Base-by-base conservation (phyloP, 2,113 vertebrate genomes). In the Gambusia affinis region DNA sequence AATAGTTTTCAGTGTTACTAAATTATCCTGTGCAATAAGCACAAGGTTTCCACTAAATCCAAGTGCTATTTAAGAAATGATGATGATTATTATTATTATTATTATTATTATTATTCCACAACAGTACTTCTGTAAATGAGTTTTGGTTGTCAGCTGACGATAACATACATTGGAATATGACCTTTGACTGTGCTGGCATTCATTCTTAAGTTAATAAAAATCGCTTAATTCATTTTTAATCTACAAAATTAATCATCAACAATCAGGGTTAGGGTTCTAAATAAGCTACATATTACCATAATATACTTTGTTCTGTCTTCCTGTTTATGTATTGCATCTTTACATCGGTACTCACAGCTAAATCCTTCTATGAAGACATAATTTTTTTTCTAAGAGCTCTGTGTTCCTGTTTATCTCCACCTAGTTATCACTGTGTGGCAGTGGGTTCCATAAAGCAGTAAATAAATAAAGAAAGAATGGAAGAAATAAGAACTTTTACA, bases 341-440 rank as follows among this genome's bases (percentile, higher is more conserved):
- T 85, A 76, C 57, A 80, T 75, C 80, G 67, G 47, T 1, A 62
- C 31, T 70, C 31, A 75, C 74, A 79, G 64, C 81, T 76, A 78
- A 81, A 82, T 82, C 67, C 60, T 64, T 14, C 62, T 73, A 74
- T 81, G 39, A 88, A 83, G 61, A 75, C 80, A 81, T 73, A 0
- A 35, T 37, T 37, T 37, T 17, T 62, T 80, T 66, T 85, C 83
- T 69, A 66, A 54, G 44, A 76, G 78, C 47, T 85, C 83, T 67
- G 82, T 76, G 85, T 75, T 65, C 35, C 60, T 5, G 5, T 83
- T 64, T 67, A 73, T 83, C 67, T 69, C 84, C 80, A 72, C 80
- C 80, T 81, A 60, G 11, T 66, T 68, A 51, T 73, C 75, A 72
- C 82, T 70, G 33, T 17, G 57, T 73, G 54, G 62, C 76, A 81